Evolutionary conservation across 2,113 vertebrate genomes (phyloP), one percentile per base, ranked within the genome.

Genomic region (Pygoscelis antarcticus): DNA sequence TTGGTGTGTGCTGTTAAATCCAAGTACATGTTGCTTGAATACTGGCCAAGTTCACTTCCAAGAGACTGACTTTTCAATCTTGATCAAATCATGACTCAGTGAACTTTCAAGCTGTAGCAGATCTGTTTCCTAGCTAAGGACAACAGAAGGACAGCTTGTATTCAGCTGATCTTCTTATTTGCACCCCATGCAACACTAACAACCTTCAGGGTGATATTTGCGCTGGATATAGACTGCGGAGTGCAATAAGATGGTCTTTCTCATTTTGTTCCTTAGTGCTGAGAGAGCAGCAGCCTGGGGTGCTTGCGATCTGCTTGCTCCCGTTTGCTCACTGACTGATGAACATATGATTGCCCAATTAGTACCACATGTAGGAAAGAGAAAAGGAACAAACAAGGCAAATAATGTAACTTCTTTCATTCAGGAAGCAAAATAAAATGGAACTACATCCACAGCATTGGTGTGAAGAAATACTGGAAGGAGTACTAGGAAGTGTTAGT

Each of bases 41-140:
- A 62, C 57, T 19, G 51, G 60, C 92, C 95, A 61, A 54, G 42
- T 81, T 95, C 88, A 51, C 77, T 91, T 91, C 89, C 84, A 88
- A 84, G 75, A 96, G 82, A 22, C 44, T 64, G 65, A 57, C 55
- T 89, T 84, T 81, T 95, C 87, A 92, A 38, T 94, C 78, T 94
- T 83, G 65, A 84, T 81, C 86, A 90, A 94, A 94, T 93, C 62
- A 94, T 83, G 38, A 23, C 68, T 96, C 64, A 20, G 13, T 69
- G 87, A 95, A 80, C 68, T 64, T 89, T 55, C 47, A 74, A 91
- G 95, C 82, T 88, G 84, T 14, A 34, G 61, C 44, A 87, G 81
- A 92, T 57, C 75, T 75, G 61, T 83, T 95, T 95, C 87, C 47
- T 81, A 57, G 42, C 52, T 55, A 57, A 90, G 54, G 32, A 60